phyloP scores from a whole-genome alignment of 2,888 invertebrate genomes.

The Dasysyrphus tricinctus region DNA sequence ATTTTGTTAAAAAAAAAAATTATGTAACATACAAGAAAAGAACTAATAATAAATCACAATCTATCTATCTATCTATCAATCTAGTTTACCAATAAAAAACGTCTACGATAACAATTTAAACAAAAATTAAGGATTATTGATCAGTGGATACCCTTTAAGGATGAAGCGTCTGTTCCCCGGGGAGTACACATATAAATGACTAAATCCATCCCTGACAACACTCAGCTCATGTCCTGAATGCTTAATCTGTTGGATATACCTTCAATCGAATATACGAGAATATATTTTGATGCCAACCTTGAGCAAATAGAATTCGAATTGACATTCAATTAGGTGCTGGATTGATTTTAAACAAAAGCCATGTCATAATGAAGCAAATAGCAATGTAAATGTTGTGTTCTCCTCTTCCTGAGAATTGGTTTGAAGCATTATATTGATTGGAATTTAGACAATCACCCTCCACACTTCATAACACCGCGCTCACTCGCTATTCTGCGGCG shows the following conservation, averaged over 20 bases:
- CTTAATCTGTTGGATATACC: slow-evolving; percentile 39
- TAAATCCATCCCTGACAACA: neutral
- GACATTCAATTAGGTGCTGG: slow-evolving; percentile 71
- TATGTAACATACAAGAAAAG: no score
- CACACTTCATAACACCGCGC: slow-evolving; percentile 8
- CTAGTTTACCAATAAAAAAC: no score
- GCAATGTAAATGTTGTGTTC: slow-evolving; percentile 62
- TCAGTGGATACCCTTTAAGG: no score
- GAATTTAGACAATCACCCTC: slow-evolving; percentile 50
- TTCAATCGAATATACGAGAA: slow-evolving; percentile 39
- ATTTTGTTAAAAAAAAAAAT: no score
- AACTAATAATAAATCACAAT: no score
- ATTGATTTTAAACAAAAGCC: slow-evolving; percentile 65
- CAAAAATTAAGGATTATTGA: no score
- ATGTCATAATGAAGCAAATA: slow-evolving; percentile 67
- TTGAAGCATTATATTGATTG: slow-evolving; percentile 57
- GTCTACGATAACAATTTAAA: no score
- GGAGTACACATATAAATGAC: no score
- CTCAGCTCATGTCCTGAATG: slow-evolving; percentile 64
- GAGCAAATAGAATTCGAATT: slow-evolving; percentile 70
- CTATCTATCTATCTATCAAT: no score
- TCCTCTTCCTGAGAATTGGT: slow-evolving; percentile 53
- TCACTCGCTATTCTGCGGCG: neutral
- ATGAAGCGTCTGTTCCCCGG: no score
- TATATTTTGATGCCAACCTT: slow-evolving; percentile 60